Base-by-base conservation (phyloP, 2,888 invertebrate genomes). In the Allacma fusca region DNA sequence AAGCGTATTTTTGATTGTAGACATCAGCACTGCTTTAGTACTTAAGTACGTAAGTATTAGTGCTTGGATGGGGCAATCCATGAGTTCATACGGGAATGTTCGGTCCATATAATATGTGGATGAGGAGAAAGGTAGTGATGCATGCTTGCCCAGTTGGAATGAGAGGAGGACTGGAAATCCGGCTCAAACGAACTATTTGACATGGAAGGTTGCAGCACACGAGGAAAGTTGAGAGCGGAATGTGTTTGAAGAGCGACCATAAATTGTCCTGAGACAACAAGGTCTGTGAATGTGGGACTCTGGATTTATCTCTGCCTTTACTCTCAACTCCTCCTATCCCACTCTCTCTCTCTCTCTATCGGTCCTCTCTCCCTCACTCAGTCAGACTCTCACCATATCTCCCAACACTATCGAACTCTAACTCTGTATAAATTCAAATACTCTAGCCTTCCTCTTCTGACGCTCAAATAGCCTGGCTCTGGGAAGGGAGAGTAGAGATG, bases 241-340 rank as follows among this genome's bases (percentile, higher is more conserved):
- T 50, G 40, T 40, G n/a, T 50, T 50, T 50, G 50, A 50, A 50
- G 5, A 50, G 50, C 50, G 50, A 16, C 50, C 50, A 50, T 50
- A 50, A 50, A 50, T 50, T 50, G 50, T 50, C 50, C 50, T 50
- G 50, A 50, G 50, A 50, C 50, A 50, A 50, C 50, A 50, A 50
- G 50, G 50, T 50, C 50, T 50, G 50, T 50, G 50, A 50, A 50
- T 50, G 50, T 50, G 50, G 4, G 50, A 16, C 50, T 50, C 19
- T 50, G 50, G n/a, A 50, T 50, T 50, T 50, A 50, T 50, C 50
- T 50, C 50, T 50, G 9, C 50, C 50, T 50, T 50, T 50, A n/a
- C 9, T 50, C 50, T 50, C 50, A 50, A 50, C 50, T 50, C 50
- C 50, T 50, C 50, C 50, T 50, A 2, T 50, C n/a, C 2, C n/a